A percentile compares a stretch with the other conserved stretches of the same genome.
Conservation (phyloP, 2,888 invertebrate genomes). For the Hoplodrina blanda region DNA sequence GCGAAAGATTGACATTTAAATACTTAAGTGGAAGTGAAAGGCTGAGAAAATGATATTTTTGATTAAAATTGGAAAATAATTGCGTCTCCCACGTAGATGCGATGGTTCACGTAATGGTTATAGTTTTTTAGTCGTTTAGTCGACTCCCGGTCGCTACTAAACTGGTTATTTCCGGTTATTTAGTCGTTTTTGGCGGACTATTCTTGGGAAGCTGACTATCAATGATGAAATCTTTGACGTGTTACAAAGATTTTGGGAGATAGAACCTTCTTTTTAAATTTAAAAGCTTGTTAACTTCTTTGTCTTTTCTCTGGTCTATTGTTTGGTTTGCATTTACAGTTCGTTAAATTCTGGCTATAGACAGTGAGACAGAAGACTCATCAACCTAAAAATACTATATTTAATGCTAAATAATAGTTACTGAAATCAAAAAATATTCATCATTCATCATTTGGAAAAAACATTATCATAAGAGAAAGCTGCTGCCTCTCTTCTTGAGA, state of each 20-base stretch:
- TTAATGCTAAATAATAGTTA: background rate
- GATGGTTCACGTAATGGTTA: constrained; percentile 79
- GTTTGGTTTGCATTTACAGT: background rate
- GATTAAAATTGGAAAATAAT: constrained; percentile 91
- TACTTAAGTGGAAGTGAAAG: constrained; percentile 90
- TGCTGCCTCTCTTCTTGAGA: too few species aligned
- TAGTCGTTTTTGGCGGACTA: constrained; percentile 54
- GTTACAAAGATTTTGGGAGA: constrained; percentile 17
- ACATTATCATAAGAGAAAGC: too few species aligned
- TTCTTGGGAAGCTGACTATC: constrained; percentile 61
- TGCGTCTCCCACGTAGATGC: constrained; percentile 88
- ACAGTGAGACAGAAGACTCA: too few species aligned
- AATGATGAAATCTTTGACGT: constrained; percentile 54
- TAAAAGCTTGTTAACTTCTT: constrained; percentile 14
- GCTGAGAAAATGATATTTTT: constrained; percentile 88
- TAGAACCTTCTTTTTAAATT: constrained; percentile 1
- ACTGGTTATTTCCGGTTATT: constrained; percentile 81
- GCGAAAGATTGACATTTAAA: constrained; percentile 90
- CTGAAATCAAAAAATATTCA: background rate
- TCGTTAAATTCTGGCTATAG: background rate
- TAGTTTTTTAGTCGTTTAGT: constrained; percentile 81
- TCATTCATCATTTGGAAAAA: too few species aligned
- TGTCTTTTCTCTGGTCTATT: constrained; percentile 15
- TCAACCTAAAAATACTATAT: background rate
- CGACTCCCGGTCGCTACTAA: constrained; percentile 76